Percentiles rank a stretch among this genome's conserved stretches.
Evolutionary conservation across 2,113 vertebrate species (phyloP).

Genomic region (Emydocephalus ijimae): DNA sequence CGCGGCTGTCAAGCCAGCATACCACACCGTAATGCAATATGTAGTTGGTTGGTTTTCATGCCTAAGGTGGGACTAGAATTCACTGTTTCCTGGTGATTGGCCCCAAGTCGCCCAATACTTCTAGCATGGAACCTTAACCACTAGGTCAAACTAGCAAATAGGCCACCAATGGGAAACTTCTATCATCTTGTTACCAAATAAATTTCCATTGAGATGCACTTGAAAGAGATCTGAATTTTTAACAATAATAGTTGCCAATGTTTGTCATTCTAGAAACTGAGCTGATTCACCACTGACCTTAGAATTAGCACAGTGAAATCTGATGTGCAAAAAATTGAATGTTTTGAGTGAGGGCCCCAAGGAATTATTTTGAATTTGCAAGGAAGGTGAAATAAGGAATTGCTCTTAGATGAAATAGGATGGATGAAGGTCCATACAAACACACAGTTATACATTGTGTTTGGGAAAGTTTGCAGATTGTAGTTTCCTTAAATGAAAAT

Average conservation of each 20-base stretch:
- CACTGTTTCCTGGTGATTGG: too few species aligned
- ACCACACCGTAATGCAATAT: too few species aligned
- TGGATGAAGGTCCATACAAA: neutral
- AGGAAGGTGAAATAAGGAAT: neutral
- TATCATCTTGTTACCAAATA: neutral
- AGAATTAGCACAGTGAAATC: neutral
- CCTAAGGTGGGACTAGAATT: too few species aligned
- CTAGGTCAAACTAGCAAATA: too few species aligned
- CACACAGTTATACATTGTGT: too few species aligned
- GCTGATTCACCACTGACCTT: neutral
- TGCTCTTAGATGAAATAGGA: neutral
- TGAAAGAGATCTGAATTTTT: neutral
- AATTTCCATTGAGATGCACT: neutral
- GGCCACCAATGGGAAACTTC: neutral
- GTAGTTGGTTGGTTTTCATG: too few species aligned
- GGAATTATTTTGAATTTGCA: neutral
- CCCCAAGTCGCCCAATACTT: too few species aligned
- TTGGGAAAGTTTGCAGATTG: neutral
- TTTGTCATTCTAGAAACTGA: neutral
- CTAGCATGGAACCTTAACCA: too few species aligned
- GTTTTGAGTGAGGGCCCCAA: too few species aligned
- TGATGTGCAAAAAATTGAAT: neutral
- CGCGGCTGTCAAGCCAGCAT: too few species aligned
- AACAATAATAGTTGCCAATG: neutral
- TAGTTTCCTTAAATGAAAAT: neutral